Evolutionary conservation across 2,888 invertebrate genomes (phyloP).

Genomic region (Chymomyza amoena): DNA sequence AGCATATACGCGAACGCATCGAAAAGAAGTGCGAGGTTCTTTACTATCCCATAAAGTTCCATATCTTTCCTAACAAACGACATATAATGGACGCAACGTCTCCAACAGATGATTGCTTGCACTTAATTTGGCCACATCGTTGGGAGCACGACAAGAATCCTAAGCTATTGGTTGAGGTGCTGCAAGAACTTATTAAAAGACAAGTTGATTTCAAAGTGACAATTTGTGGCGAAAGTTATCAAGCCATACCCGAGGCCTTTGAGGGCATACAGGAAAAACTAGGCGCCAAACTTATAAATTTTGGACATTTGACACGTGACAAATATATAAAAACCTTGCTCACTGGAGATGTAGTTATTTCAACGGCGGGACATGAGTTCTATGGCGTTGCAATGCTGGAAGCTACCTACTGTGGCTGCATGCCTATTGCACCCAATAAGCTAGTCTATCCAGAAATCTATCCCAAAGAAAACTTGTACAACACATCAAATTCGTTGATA

Average conservation of each 20-base stretch:
- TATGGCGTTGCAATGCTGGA: constrained; percentile 88
- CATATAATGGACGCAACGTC: constrained; percentile 55
- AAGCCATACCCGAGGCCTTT: constrained; percentile 83
- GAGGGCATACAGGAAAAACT: constrained; percentile 79
- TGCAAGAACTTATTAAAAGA: constrained; percentile 80
- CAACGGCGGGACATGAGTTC: constrained; percentile 87
- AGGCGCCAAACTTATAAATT: constrained; percentile 80
- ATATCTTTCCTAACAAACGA: constrained; percentile 75
- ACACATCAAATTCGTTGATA: constrained; percentile 81
- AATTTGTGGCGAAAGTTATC: constrained; percentile 83
- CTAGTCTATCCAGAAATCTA: constrained; percentile 88
- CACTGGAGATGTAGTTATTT: constrained; percentile 83
- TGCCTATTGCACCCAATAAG: constrained; percentile 84
- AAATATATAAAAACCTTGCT: constrained; percentile 82
- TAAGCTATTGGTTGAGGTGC: constrained; percentile 81
- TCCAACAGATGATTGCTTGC: constrained; percentile 74
- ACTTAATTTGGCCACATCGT: constrained; percentile 87
- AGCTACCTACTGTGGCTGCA: constrained; percentile 85
- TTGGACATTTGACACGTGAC: constrained; percentile 82
- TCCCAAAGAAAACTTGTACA: constrained; percentile 82
- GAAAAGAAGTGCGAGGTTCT: constrained; percentile 82
- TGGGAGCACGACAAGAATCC: constrained; percentile 90
- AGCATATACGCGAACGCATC: constrained; percentile 80
- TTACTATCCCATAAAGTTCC: constrained; percentile 82
- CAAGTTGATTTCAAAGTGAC: constrained; percentile 81